Percentiles rank a stretch among this genome's conserved stretches.
Evolutionary conservation across 2,888 invertebrate species (phyloP).

Genomic region (Leptinotarsa rubiginosa): DNA sequence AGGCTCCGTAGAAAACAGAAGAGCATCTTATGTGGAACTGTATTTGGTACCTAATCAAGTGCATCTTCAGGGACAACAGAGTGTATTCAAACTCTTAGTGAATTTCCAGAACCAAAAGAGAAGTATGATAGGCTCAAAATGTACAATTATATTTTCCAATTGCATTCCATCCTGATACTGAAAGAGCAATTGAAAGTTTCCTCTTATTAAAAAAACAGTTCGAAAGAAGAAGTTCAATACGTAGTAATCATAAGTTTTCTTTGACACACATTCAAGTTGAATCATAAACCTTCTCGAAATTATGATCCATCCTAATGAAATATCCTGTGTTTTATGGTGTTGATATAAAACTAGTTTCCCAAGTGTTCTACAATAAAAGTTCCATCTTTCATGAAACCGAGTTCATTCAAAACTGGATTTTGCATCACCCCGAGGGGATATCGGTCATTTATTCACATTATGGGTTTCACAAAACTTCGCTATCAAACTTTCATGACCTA

Average conservation of each 20-base stretch:
- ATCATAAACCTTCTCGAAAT: neutral
- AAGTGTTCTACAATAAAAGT: neutral
- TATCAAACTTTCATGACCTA: slow-evolving; percentile 10
- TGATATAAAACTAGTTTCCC: neutral
- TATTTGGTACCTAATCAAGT: no score
- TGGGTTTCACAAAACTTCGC: slow-evolving; percentile 5
- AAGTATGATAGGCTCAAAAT: no score
- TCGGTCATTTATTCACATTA: neutral
- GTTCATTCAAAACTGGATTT: neutral
- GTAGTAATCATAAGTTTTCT: neutral
- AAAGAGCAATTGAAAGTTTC: no score
- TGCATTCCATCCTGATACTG: no score
- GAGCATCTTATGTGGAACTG: no score
- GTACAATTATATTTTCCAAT: no score
- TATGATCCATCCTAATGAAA: neutral
- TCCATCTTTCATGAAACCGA: neutral
- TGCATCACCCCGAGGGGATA: neutral
- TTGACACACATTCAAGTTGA: neutral
- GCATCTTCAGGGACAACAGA: no score
- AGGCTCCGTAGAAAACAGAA: no score
- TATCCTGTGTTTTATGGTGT: neutral
- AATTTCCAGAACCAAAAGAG: no score
- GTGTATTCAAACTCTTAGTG: no score
- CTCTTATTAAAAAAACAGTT: no score
- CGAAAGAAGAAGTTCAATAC: no score